phyloP scores from a whole-genome alignment of 2,113 vertebrate species.

The Ardeotis arabs region DNA sequence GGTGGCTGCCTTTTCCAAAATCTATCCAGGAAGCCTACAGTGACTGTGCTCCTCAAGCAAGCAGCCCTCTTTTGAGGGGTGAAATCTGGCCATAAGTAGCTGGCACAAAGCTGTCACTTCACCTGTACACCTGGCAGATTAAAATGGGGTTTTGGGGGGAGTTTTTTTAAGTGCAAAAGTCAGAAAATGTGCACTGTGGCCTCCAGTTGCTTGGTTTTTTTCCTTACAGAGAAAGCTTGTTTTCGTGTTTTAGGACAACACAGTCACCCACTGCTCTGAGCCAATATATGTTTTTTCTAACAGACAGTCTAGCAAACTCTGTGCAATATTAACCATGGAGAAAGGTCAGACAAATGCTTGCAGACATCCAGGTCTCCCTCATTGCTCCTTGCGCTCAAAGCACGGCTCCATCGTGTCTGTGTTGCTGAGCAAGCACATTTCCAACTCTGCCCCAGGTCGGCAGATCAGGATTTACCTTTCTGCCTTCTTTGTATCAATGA shows the following conservation, averaged over 20 bases:
- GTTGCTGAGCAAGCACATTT: slow-evolving; percentile 18
- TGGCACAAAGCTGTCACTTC: neutral
- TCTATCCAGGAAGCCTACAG: neutral
- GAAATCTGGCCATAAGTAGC: neutral
- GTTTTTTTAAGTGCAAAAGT: neutral
- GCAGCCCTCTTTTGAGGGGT: neutral
- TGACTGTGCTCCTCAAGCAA: neutral
- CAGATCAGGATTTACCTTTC: neutral
- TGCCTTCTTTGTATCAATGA: neutral
- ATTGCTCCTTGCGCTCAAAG: neutral
- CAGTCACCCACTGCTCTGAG: neutral
- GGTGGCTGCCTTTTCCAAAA: neutral
- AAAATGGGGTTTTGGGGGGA: neutral
- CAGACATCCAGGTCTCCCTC: neutral
- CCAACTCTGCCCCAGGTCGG: neutral
- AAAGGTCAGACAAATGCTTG: slow-evolving; percentile 34
- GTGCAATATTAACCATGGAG: slow-evolving; percentile 50
- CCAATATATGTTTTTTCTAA: neutral
- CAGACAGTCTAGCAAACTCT: slow-evolving; percentile 5
- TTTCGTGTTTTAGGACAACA: neutral
- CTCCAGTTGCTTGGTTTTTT: neutral
- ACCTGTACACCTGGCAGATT: neutral
- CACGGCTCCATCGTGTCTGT: neutral
- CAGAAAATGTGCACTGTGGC: neutral
- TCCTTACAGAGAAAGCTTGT: neutral